Percentiles rank a stretch among this genome's conserved stretches.
These are phyloP conservation scores for Acanthopagrus latus DNA, from an alignment of 2,797 vertebrate genomes.

Conservation along the genomic window DNA sequence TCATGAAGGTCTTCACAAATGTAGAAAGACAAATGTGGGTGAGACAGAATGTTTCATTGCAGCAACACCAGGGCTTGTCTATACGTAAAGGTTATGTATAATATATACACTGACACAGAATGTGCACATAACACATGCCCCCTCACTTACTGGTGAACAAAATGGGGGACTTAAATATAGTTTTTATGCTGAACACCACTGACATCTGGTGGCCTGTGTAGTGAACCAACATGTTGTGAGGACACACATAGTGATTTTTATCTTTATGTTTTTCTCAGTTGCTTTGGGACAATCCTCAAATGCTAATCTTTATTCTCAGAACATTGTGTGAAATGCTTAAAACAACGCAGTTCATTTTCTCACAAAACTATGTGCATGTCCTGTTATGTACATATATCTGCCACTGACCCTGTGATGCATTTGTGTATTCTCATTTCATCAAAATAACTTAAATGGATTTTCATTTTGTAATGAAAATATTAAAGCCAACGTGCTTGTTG, in stretches of 20 bases:
- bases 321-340: too few species aligned
- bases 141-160: constrained; percentile 47
- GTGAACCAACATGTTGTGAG: constrained; percentile 3
- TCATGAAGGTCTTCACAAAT: not conserved
- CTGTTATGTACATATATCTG: not conserved
- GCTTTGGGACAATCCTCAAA: not conserved
- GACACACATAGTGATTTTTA: not conserved
- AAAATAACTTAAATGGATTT: not conserved
- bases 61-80: not conserved
- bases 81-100: not conserved
- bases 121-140: not conserved
- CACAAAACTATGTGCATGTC: too few species aligned
- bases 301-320: too few species aligned
- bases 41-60: not conserved
- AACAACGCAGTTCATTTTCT: too few species aligned
- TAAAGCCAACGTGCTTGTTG: not conserved
- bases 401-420: not conserved
- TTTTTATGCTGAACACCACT: constrained; percentile 51
- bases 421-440: too few species aligned
- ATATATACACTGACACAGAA: constrained; percentile 1
- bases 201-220: constrained; percentile 71
- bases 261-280: not conserved
- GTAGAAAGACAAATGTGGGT: not conserved
- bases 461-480: not conserved
- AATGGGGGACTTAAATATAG: constrained; percentile 58